Conservation (phyloP, 92 coral and sea anemone species). For the Zoanthus sansibaricus region DNA sequence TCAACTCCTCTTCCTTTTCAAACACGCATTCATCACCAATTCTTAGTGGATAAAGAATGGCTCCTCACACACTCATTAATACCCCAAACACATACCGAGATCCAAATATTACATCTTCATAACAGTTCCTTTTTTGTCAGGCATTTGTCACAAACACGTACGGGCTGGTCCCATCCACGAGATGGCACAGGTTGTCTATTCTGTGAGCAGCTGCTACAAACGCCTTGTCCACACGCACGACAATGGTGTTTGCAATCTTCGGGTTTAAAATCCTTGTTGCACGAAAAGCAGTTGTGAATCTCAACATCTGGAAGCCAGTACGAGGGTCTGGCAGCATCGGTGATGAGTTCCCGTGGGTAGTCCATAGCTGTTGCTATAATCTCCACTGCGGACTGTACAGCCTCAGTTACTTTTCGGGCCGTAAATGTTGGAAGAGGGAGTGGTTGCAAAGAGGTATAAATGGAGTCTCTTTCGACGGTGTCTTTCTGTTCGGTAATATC, state of each 20-base stretch:
- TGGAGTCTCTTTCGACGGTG: slow-evolving; percentile 32
- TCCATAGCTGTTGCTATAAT: slow-evolving; percentile 83
- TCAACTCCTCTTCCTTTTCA: too few species aligned
- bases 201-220: slow-evolving; percentile 86
- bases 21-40: too few species aligned
- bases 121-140: slow-evolving; percentile 70
- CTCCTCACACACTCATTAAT: slow-evolving; percentile 79
- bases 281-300: slow-evolving; percentile 78
- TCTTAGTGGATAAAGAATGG: too few species aligned
- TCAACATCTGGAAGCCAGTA: slow-evolving; percentile 97
- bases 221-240: slow-evolving; percentile 97
- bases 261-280: slow-evolving; percentile 77
- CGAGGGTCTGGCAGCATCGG: slow-evolving; percentile 97
- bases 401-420: slow-evolving; percentile 95
- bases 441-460: not conserved
- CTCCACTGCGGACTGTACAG: slow-evolving; percentile 88
- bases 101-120: not conserved
- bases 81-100: slow-evolving; percentile 75
- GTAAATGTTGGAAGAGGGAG: slow-evolving; percentile 78
- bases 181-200: slow-evolving; percentile 84
- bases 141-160: slow-evolving; percentile 93
- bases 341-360: slow-evolving; percentile 86
- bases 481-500: slow-evolving; percentile 65
- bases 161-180: slow-evolving; percentile 98
- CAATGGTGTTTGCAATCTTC: slow-evolving; percentile 93